Base-by-base conservation (phyloP, 2,888 invertebrate genomes). In the Nebria brevicollis region DNA sequence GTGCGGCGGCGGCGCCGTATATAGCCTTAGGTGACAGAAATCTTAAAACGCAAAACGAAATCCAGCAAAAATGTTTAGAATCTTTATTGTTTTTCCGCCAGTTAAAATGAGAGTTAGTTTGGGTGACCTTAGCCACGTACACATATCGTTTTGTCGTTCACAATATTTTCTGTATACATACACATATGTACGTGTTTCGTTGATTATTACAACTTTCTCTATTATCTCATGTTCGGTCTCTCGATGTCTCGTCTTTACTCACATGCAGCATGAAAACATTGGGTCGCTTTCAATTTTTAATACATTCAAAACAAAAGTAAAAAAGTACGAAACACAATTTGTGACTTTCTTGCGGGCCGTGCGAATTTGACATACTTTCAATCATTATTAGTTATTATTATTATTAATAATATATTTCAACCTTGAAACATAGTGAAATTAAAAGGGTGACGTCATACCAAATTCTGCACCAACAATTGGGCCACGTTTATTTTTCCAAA, bases 291-390 rank as follows among this genome's bases (percentile, higher is more conserved):
- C 80, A 80, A 72, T 80, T 80, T 80, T 80, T 80, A 80, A 80
- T 80, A 80, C 80, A 80, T 80, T 68, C 80, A 80, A 79, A 78
- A 80, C 75, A 80, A 80, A 80, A 80, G 80, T 80, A 80, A 80
- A 75, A 77, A 42, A 80, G 2, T 25, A 13, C 25, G 54, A 54
- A 54, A 54, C 8, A 54, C 2, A 54, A 54, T 54, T 54, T 54
- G 54, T 54, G 54, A 54, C 54, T 54, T 54, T 54, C 13, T 70
- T 25, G 7, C 26, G 42, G 42, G 73, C 41, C 80, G 43, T 80
- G 80, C 80, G 72, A 80, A 75, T 80, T 72, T 80, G 80, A 80
- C 80, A 80, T 75, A 75, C 75, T 75, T 34, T 34, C 34, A 34
- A 34, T 34, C 5, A 34, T 34, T 75, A 70, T 43, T 75, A 66